phyloP scores from a whole-genome alignment of 2,113 vertebrate species.

The Triplophysa dalaica region DNA sequence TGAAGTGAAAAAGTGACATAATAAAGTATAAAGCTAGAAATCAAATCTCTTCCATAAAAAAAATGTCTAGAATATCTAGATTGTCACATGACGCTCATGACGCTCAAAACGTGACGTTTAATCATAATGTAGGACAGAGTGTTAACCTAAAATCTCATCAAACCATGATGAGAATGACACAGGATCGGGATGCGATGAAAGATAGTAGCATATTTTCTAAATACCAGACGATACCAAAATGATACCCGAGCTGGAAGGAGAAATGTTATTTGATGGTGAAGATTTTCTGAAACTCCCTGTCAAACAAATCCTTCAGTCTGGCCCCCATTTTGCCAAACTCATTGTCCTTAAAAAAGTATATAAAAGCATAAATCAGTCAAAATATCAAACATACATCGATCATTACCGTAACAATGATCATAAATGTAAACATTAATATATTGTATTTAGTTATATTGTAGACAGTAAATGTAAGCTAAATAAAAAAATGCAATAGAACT shows the following conservation, averaged over 20 bases:
- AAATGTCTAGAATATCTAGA: not conserved
- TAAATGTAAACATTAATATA: no score
- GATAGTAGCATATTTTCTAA: not conserved
- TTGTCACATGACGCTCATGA: not conserved
- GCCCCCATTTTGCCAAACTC: conserved; percentile 33
- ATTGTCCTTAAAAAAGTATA: conserved; percentile 61
- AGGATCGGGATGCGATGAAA: not conserved
- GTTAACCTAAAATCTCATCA: not conserved
- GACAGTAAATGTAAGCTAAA: not conserved
- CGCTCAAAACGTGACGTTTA: not conserved
- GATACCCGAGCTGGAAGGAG: not conserved
- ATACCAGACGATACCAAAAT: not conserved
- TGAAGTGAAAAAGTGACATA: not conserved
- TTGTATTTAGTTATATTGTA: no score
- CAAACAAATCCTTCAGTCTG: conserved; percentile 60
- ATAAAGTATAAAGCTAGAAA: not conserved
- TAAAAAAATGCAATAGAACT: no score
- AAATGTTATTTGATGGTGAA: conserved; percentile 58
- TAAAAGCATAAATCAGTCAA: not conserved
- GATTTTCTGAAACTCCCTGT: conserved; percentile 57
- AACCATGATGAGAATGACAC: not conserved
- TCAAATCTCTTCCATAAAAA: not conserved
- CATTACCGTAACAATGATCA: not conserved
- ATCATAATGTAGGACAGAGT: no score
- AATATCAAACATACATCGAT: not conserved